Percentiles rank a stretch among this genome's conserved stretches.
phyloP scores from a whole-genome alignment of 1,140 invertebrate genomes.

The Monochamus saltuarius region DNA sequence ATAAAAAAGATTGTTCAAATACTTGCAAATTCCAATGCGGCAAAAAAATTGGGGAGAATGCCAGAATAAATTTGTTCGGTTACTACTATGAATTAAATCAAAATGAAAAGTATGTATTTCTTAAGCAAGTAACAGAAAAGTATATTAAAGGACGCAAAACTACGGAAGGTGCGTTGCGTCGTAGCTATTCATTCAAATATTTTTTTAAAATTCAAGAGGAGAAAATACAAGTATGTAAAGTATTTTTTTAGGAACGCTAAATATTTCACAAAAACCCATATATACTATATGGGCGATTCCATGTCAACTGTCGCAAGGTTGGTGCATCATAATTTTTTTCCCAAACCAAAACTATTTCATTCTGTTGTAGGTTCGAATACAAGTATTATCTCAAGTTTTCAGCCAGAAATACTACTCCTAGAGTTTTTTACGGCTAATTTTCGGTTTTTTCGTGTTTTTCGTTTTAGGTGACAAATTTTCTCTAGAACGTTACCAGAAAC shows the following conservation, averaged over 20 bases:
- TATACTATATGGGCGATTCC: no score
- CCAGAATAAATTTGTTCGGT: conserved; percentile 3
- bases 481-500: no score
- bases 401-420: no score
- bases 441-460: no score
- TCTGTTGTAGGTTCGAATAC: no score
- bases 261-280: conserved; percentile 11
- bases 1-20: conserved; percentile 17
- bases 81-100: conserved; percentile 20
- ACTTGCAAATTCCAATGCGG: conserved; percentile 11
- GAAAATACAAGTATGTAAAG: conserved; percentile 4
- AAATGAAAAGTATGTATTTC: conserved; percentile 23
- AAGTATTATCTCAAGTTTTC: no score
- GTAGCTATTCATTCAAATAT: conserved; percentile 2
- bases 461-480: no score
- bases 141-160: conserved; percentile 13
- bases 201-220: conserved; percentile 18
- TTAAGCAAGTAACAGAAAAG: conserved; percentile 15
- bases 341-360: no score
- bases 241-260: conserved; percentile 10
- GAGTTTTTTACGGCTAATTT: no score
- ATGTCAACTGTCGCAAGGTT: no score
- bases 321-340: no score
- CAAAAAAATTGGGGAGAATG: conserved; percentile 11
- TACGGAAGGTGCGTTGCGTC: conserved; percentile 9